Percentiles rank a stretch among this genome's conserved stretches.
Evolutionary conservation across 2,888 invertebrate species (phyloP).

Genomic region (Sarcophaga carnaria): DNA sequence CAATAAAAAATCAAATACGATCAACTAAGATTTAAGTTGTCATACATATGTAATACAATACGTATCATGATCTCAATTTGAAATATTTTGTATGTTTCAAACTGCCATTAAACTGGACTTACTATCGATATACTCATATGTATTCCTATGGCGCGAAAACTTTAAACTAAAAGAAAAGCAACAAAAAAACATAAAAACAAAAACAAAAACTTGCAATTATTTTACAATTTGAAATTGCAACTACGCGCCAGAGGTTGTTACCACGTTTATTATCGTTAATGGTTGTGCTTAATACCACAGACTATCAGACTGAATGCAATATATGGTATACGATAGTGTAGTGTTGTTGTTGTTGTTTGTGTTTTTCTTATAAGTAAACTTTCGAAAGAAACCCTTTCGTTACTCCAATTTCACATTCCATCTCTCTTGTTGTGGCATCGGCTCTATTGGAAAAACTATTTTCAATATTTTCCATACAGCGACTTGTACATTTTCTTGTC

Average conservation of each 20-base stretch:
- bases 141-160: no score
- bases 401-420: slow-evolving; percentile 63
- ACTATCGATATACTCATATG: no score
- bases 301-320: slow-evolving; percentile 4
- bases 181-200: no score
- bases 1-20: no score
- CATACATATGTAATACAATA: no score
- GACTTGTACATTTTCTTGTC: slow-evolving; percentile 42
- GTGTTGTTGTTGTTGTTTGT: background rate
- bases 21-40: no score
- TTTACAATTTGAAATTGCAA: slow-evolving; percentile 47
- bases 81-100: no score
- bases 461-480: slow-evolving; percentile 29
- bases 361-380: slow-evolving; percentile 1
- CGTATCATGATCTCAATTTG: no score
- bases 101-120: no score
- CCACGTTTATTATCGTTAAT: slow-evolving; percentile 44
- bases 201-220: background rate
- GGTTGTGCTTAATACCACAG: slow-evolving; percentile 1
- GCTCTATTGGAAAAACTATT: slow-evolving; percentile 58
- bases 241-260: slow-evolving; percentile 22
- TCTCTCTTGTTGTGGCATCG: background rate
- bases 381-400: slow-evolving; percentile 67
- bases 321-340: background rate
- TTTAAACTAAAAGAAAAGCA: no score